Base-by-base conservation (phyloP, 2,113 vertebrate genomes). In the Leptosomus discolor region DNA sequence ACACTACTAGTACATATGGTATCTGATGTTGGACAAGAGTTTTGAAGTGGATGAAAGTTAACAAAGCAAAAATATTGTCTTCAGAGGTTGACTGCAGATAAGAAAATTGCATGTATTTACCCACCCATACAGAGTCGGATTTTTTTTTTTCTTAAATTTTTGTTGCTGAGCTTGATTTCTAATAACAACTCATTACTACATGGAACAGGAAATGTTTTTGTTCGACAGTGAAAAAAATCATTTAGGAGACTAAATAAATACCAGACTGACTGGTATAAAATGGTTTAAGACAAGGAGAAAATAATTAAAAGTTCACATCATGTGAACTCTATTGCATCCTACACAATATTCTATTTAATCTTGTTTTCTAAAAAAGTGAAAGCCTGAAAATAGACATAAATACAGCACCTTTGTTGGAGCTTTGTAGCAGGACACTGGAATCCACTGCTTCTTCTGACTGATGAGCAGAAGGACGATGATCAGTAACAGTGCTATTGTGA, bases 401-500 rank as follows among this genome's bases (percentile, higher is more conserved):
- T 9, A 56, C 0, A 1, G 23, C 98, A 99, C 99, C 99, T 99
- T 99, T 89, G 98, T 98, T 75, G 99, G 99, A 90, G 99, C 93
- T 94, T 98, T 98, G 95, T 99, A 99, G 97, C 99, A 99, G 65
- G 98, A 98, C 92, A 99, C 98, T 26, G 98, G 98, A 76, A 99
- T 97, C 99, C 99, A 99, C 91, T 99, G 99, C 95, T 99, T 99
- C 64, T 98, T 99, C 97, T 99, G 98, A 94, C 99, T 99, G 96
- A 99, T 73, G 41, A 99, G 95, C 48, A 99, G 97, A 95, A 99
- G 96, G n/a, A 98, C 73, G 21, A 98, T 94, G 68, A 99, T 97
- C 46, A 98, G 95, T 37, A 98, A 95, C 16, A 99, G 97, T 8
- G 98, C 98, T 81, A 98, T 96, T n/a, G 97, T 94, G 81, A 99